Conservation (phyloP, 1,140 invertebrate genomes). For the Brachionus rubens region DNA sequence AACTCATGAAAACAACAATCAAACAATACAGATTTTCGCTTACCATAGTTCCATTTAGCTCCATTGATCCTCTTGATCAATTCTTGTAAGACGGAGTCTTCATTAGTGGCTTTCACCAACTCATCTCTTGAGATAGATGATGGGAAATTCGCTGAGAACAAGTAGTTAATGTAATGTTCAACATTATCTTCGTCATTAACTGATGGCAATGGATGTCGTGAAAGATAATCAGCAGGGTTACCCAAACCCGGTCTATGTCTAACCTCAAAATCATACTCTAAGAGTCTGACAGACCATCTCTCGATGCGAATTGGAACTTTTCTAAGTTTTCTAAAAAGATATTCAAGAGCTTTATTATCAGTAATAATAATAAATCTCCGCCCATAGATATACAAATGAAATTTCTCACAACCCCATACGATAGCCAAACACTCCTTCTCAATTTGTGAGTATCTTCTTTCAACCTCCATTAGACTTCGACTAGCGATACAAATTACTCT, state of each 20-base stretch:
- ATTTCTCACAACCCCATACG: neutral
- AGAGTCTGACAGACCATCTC: neutral
- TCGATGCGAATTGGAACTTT: conserved; percentile 8
- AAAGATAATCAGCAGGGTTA: conserved; percentile 19
- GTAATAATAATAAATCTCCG: neutral
- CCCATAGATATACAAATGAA: conserved; percentile 10
- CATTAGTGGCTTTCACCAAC: neutral
- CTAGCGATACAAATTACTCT: conserved; percentile 51
- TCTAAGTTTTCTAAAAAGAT: neutral
- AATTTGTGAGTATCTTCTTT: conserved; percentile 52
- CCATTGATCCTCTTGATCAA: neutral
- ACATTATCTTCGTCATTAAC: neutral
- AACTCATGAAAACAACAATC: neutral
- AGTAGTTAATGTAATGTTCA: conserved; percentile 16
- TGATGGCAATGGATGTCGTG: neutral
- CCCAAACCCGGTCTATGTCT: conserved; percentile 9
- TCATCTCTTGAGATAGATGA: neutral
- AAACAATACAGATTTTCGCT: neutral
- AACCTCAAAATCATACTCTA: conserved; percentile 27
- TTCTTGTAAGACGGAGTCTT: neutral
- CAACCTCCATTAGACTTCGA: conserved; percentile 44
- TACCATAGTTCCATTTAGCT: neutral
- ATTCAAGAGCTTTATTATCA: neutral
- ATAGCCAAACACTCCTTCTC: conserved; percentile 51
- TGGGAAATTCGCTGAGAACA: neutral